A percentile compares a stretch with the other conserved stretches of the same genome.
phyloP scores from a whole-genome alignment of 2,888 invertebrate species.

The Andricus curvator region DNA sequence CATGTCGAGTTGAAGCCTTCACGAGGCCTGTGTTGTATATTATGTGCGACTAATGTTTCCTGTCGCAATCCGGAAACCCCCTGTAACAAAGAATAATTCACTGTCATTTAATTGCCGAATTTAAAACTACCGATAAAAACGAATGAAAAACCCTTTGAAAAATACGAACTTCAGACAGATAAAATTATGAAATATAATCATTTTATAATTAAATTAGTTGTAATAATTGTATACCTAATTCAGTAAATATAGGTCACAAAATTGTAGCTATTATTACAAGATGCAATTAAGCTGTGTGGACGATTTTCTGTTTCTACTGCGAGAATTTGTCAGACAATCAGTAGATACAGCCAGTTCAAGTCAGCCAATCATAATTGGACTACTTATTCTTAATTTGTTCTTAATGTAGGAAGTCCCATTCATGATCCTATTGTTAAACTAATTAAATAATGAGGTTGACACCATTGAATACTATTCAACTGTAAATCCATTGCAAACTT shows the following conservation, averaged over 20 bases:
- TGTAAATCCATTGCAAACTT: background rate
- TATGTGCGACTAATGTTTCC: constrained; percentile 51
- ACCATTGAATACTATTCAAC: background rate
- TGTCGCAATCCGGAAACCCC: constrained; percentile 56
- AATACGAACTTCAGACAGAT: too few species aligned
- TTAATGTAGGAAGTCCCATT: background rate
- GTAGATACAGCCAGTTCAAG: constrained; percentile 29
- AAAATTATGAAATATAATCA: background rate
- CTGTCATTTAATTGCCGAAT: background rate
- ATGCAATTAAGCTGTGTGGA: background rate
- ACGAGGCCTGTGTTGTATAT: constrained; percentile 53
- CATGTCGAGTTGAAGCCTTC: constrained; percentile 79
- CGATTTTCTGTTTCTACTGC: background rate
- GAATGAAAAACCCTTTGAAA: background rate
- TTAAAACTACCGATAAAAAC: background rate
- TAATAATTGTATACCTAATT: background rate
- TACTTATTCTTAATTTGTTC: constrained; percentile 7
- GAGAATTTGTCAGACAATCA: background rate
- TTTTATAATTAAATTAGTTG: background rate
- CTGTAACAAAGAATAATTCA: constrained; percentile 53
- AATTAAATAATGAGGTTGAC: constrained; percentile 1
- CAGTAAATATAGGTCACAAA: background rate
- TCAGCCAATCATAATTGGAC: constrained; percentile 31
- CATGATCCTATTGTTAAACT: background rate
- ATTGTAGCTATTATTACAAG: background rate